Conservation (phyloP, 2,797 vertebrate species). For the Lophius americanus region DNA sequence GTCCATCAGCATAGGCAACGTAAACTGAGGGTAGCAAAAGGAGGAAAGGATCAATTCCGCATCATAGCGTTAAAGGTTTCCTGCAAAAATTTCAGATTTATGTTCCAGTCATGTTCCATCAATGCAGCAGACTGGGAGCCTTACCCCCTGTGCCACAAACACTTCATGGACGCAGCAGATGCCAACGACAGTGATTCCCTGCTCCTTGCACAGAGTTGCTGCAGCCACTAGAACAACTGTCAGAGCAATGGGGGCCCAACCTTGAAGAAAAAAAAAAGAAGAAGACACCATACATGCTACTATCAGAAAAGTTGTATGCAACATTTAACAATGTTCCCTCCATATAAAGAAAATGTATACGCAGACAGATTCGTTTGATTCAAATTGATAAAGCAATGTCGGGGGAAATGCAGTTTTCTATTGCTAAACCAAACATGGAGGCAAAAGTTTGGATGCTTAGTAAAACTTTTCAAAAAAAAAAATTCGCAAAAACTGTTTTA, state of each 20-base stretch:
- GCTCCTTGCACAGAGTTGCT: conserved; percentile 97
- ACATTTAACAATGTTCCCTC: too few relatives aligned
- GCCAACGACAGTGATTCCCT: conserved; percentile 98
- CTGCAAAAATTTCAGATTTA: not conserved
- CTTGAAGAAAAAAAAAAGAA: conserved; percentile 67
- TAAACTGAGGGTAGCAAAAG: conserved; percentile 83
- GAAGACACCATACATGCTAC: too few relatives aligned
- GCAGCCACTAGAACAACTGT: conserved; percentile 93
- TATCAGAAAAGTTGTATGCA: too few relatives aligned
- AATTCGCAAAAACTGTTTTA: too few relatives aligned
- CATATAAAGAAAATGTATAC: too few relatives aligned
- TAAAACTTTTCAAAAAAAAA: too few relatives aligned
- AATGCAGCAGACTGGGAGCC: conserved; percentile 33
- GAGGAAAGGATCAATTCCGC: not conserved
- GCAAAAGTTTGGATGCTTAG: too few relatives aligned
- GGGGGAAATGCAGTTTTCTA: too few relatives aligned
- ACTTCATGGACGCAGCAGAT: conserved; percentile 98
- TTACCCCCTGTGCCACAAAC: conserved; percentile 97
- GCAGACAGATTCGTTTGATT: too few relatives aligned
- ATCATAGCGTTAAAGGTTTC: not conserved
- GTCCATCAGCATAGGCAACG: conserved; percentile 88
- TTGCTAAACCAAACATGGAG: too few relatives aligned
- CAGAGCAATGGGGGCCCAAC: conserved; percentile 92
- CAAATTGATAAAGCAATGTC: too few relatives aligned
- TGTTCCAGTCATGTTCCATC: not conserved